Base-by-base conservation (phyloP, 2,113 vertebrate genomes). In the Prionailurus viverrinus region DNA sequence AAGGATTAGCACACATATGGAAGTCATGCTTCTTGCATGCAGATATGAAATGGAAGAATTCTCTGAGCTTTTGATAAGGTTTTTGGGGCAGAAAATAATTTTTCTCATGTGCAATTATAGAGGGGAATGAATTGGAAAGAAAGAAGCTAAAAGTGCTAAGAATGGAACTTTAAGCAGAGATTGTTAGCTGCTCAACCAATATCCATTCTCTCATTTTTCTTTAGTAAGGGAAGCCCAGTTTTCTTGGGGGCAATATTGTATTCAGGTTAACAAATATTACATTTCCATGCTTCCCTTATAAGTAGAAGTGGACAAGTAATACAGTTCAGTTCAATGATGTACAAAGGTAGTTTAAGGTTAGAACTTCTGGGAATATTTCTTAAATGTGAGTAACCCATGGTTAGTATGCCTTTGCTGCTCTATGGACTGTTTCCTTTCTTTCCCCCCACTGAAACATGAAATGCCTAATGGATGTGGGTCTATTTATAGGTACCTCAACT, bases 11-110 rank as follows among this genome's bases (percentile, higher is more conserved):
- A 11, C 27, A 89, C 79, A 91, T 51, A 80, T 68, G 25, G 48
- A 93, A 95, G 78, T 48, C 39, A 23, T 33, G 63, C 21, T 85
- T 80, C 23, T 90, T 93, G 69, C 36, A 69, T 81, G 65, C 5
- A 81, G 87, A 89, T 87, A 73, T 19, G 66, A 93, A 96, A 89
- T 45, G 15, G 36, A 13, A 90, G 27, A 94, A 91, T 7, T 5
- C 25, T 88, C 55, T 87, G 66, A 31, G 51, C 7, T 86, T 94
- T 93, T 89, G 92, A 73, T 93, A 93, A 93, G 66, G 51, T 68
- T 53, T 93, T 93, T 82, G 66, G 71, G 78, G 71, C 27, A 95
- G 81, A 96, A 95, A 91, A 85, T 86, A 65, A 79, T 73, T 94
- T 88, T 93, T 95, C 48, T 85, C 36, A 58, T 51, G 13, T 90